Percentiles rank a stretch among this genome's conserved stretches.
Conservation (phyloP, 2,797 vertebrate genomes). For the Anniella stebbinsi region DNA sequence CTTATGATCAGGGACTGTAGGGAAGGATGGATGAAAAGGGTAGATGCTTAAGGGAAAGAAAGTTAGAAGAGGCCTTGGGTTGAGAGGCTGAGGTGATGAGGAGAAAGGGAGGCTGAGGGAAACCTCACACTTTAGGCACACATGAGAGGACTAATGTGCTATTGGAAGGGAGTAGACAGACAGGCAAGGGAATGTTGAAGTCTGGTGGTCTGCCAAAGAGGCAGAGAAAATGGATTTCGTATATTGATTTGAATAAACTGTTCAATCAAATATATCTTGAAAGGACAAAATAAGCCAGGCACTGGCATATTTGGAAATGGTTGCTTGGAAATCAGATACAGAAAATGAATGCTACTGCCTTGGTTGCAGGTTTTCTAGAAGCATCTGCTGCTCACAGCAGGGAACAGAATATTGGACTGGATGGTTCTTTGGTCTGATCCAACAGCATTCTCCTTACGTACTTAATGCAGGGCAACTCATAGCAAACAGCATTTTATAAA, state of each 20-base stretch:
- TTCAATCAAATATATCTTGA: not conserved
- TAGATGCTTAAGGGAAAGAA: not conserved
- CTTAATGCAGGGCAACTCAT: not conserved
- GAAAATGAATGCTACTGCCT: not conserved
- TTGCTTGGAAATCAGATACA: not conserved
- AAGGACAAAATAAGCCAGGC: not conserved
- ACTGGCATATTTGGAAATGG: conserved; percentile 11
- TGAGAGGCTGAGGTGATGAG: not conserved
- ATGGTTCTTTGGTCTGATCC: not conserved
- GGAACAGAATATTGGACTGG: not conserved
- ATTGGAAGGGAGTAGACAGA: not conserved
- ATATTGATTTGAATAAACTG: not conserved
- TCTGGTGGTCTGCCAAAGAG: not conserved
- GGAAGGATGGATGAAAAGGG: not conserved
- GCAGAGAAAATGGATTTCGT: not conserved
- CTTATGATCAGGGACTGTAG: not conserved
- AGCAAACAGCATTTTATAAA: not conserved
- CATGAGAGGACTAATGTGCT: not conserved
- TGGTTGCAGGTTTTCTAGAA: not conserved
- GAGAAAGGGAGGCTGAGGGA: not conserved
- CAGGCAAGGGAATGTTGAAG: not conserved
- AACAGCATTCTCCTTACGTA: not conserved
- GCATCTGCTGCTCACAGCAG: not conserved
- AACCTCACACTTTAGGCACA: too few species aligned
- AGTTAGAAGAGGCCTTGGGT: not conserved